Evolutionary conservation across 2,113 vertebrate genomes (phyloP).

Genomic region (Grammomys surdaster): DNA sequence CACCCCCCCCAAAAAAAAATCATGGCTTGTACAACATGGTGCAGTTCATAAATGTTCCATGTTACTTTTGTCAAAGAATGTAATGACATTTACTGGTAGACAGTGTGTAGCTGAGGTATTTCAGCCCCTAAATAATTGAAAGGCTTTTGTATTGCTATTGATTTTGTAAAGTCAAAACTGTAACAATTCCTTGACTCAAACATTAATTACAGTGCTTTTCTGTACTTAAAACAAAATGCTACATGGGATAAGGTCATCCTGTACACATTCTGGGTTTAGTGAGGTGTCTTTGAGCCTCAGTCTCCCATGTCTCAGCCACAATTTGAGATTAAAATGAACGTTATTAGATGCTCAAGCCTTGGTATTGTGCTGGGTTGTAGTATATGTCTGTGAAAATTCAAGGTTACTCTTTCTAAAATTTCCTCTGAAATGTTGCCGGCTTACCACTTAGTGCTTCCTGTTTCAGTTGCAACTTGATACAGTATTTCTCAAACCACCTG

Average conservation of each 20-base stretch:
- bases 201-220: conserved; percentile 70
- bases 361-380: not conserved
- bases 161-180: conserved; percentile 71
- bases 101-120: conserved; percentile 41
- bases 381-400: not conserved
- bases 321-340: not conserved
- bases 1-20: not conserved
- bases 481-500: not conserved
- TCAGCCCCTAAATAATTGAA: conserved; percentile 65
- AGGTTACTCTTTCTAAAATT: not conserved
- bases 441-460: not conserved
- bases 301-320: not conserved
- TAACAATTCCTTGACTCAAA: conserved; percentile 12
- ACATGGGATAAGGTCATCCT: conserved; percentile 30
- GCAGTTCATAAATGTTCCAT: conserved; percentile 36
- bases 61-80: conserved; percentile 56
- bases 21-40: not conserved
- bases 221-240: conserved; percentile 56
- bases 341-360: not conserved
- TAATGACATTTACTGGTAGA: conserved; percentile 63
- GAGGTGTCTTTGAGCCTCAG: conserved; percentile 4
- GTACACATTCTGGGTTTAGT: not conserved
- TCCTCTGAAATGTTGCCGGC: not conserved
- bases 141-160: conserved; percentile 69
- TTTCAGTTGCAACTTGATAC: not conserved